phyloP scores from a whole-genome alignment of 2,797 vertebrate genomes.

The Myotis vivesi region DNA sequence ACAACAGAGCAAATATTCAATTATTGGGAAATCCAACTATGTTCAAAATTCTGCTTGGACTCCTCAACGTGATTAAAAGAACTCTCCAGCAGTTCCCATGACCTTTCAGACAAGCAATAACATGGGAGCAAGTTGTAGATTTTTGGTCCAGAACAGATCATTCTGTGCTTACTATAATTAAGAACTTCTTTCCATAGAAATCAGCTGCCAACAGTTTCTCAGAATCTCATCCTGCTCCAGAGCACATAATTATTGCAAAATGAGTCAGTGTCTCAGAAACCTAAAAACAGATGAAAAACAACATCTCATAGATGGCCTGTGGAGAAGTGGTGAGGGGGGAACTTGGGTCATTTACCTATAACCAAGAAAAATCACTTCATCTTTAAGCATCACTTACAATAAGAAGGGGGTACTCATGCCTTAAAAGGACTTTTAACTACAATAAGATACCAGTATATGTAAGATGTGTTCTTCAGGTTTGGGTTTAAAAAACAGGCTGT shows the following conservation, averaged over 20 bases:
- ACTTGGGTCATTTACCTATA: background rate
- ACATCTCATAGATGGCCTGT: background rate
- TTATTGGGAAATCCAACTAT: background rate
- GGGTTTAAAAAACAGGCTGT: background rate
- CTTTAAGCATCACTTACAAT: background rate
- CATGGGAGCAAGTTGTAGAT: background rate
- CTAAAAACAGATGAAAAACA: background rate
- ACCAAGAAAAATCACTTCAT: background rate
- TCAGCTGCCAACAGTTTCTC: conserved; percentile 13
- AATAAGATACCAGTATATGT: background rate
- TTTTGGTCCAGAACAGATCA: background rate
- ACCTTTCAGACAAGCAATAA: background rate
- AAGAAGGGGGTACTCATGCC: background rate
- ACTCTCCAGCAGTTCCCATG: background rate
- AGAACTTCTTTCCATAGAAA: conserved; percentile 19
- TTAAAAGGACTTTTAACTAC: background rate
- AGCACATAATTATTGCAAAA: background rate
- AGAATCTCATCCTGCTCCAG: conserved; percentile 23
- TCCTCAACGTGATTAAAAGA: conserved; percentile 44
- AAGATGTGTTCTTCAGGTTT: background rate
- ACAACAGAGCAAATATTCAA: background rate
- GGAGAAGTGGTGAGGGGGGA: accelerated
- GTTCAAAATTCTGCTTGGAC: background rate
- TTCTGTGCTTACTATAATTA: conserved; percentile 18
- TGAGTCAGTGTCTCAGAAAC: background rate